These are phyloP conservation scores for Myopa tessellatipennis DNA, from an alignment of 2,888 invertebrate species.

Conservation along the genomic window DNA sequence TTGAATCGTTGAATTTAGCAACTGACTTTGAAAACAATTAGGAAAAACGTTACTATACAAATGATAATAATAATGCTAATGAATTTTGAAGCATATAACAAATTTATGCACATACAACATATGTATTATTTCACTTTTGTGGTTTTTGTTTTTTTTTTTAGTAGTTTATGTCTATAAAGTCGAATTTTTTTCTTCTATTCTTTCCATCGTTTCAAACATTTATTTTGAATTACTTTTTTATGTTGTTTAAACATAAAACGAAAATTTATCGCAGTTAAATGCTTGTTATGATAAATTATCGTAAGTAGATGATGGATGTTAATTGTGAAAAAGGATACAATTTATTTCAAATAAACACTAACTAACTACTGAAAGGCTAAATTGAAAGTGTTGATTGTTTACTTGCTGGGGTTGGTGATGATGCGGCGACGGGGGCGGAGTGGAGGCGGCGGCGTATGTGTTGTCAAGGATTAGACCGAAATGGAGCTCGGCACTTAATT, in stretches of 20 bases:
- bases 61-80: not conserved
- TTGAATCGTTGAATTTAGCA: no score
- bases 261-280: constrained; percentile 12
- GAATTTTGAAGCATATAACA: not conserved
- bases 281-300: constrained; percentile 23
- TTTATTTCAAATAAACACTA: constrained; percentile 7
- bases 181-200: no score
- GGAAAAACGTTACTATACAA: not conserved
- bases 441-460: not conserved
- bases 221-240: not conserved
- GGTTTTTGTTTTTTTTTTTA: no score
- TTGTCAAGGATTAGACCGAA: not conserved
- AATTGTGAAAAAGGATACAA: constrained; percentile 19
- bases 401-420: no score
- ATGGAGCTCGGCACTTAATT: not conserved
- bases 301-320: constrained; percentile 30
- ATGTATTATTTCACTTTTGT: no score
- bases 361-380: constrained; percentile 12
- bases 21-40: no score
- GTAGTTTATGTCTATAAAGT: no score
- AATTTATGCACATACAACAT: not conserved
- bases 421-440: not conserved
- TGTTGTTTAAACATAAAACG: not conserved
- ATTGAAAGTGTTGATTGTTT: constrained; percentile 3
- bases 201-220: no score